Percentiles rank a stretch among this genome's conserved stretches.
phyloP scores from a whole-genome alignment of 2,888 invertebrate genomes.

The Iphiclides podalirius region DNA sequence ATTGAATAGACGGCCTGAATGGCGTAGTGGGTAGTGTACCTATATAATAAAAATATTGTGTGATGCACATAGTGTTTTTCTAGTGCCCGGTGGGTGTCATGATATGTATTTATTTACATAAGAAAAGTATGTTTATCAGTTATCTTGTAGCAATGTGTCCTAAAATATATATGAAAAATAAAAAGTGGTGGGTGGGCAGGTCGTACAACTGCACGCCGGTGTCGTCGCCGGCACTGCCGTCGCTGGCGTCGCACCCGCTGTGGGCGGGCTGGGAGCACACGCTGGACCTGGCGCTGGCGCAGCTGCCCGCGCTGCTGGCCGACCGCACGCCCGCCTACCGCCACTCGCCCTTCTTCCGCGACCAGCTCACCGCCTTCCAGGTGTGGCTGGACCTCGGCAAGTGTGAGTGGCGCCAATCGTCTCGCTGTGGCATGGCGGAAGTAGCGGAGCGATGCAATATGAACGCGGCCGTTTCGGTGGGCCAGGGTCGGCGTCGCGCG shows the following conservation, averaged over 20 bases:
- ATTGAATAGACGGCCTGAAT: too few relatives aligned
- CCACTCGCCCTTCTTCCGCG: conserved; percentile 96
- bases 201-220: conserved; percentile 99
- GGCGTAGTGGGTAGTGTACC: too few relatives aligned
- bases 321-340: conserved; percentile 69
- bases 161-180: too few relatives aligned
- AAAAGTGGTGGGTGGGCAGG: too few relatives aligned
- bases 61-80: too few relatives aligned
- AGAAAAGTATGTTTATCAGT: too few relatives aligned
- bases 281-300: conserved; percentile 95
- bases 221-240: conserved; percentile 93
- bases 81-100: too few relatives aligned
- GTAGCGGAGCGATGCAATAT: background rate
- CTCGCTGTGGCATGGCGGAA: too few relatives aligned
- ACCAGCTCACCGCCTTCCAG: conserved; percentile 98
- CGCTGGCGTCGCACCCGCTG: conserved; percentile 94
- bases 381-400: conserved; percentile 92
- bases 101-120: too few relatives aligned
- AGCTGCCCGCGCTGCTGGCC: conserved; percentile 88
- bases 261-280: conserved; percentile 99
- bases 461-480: background rate
- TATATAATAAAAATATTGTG: too few relatives aligned
- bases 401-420: conserved; percentile 32
- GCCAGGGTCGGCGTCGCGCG: conserved; percentile 70
- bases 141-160: too few relatives aligned